These are phyloP conservation scores for Meganola albula DNA, from an alignment of 2,888 invertebrate genomes.

Conservation along the genomic window DNA sequence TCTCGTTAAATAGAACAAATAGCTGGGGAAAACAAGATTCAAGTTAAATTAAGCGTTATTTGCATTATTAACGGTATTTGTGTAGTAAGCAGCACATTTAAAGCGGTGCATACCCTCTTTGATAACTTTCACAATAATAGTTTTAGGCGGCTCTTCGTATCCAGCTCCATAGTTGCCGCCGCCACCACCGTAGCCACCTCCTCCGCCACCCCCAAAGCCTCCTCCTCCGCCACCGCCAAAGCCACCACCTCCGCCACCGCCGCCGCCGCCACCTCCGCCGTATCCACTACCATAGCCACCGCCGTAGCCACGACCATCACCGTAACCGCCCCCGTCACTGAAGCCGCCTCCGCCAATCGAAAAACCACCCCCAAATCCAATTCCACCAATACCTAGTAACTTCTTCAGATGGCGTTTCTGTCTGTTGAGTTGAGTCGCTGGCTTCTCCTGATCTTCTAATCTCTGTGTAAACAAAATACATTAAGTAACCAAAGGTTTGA, in stretches of 20 bases:
- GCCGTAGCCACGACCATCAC: slow-evolving; percentile 21
- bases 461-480: slow-evolving; percentile 39
- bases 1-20: too few relatives aligned
- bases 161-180: slow-evolving; percentile 14
- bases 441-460: slow-evolving; percentile 58
- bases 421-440: slow-evolving; percentile 34
- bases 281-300: slow-evolving; percentile 16
- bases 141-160: slow-evolving; percentile 43
- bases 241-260: slow-evolving; percentile 18
- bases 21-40: too few relatives aligned
- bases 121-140: slow-evolving; percentile 42
- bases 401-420: slow-evolving; percentile 49
- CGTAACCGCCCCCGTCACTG: slow-evolving; percentile 23
- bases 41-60: neutral
- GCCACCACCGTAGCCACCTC: slow-evolving; percentile 15
- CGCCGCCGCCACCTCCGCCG: slow-evolving; percentile 27
- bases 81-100: neutral
- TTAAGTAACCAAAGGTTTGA: too few relatives aligned
- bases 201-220: slow-evolving; percentile 12
- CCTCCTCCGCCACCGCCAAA: slow-evolving; percentile 14
- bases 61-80: neutral
- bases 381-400: slow-evolving; percentile 22
- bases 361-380: slow-evolving; percentile 24
- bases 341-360: slow-evolving; percentile 17
- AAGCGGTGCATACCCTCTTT: slow-evolving; percentile 38